Evolutionary conservation across 2,797 vertebrate species (phyloP), one percentile per base, ranked within the genome.

Genomic region (Danio jaintianensis): DNA sequence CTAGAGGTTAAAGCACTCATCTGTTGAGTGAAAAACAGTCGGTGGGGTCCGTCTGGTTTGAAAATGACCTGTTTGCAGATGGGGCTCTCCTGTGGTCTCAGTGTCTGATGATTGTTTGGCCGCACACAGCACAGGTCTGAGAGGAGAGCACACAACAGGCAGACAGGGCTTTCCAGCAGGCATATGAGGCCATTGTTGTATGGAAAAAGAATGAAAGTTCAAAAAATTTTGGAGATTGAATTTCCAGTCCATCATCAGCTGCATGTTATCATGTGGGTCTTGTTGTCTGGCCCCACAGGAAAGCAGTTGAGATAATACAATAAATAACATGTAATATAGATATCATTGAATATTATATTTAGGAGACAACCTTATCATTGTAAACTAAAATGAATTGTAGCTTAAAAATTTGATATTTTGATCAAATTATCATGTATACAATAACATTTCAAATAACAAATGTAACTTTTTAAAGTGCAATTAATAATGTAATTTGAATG

Each of bases 41-140:
- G 42, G 20, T 64, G 50, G 67, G 63, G 63, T 56, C 20, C 43
- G 36, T 11, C 16, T 53, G 47, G 48, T 52, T 10, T 42, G 38
- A 50, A 7, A 55, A 43, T 50, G 22, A 0, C 22, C 15, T 50
- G 16, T 80, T 77, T 85, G 82, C 82, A 82, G 79, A 75, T 72
- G 82, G 69, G 67, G 71, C 48, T 76, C 59, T 61, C 48, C 68
- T 67, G 66, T 55, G 82, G 18, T 61, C 61, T 6, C 16, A 10
- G 13, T 36, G 11, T 66, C 16, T 66, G 64, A 50, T 15, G 8
- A 18, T 64, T 70, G 72, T 83, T 81, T 66, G 66, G 10, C 42
- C 50, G 4, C 16, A 5, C 7, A 56, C 77, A 59, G 61, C 47
- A 18, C 4, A 7, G 67, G 53, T 73, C 43, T 69, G 77, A 59